A percentile compares a stretch with the other conserved stretches of the same genome.
These are phyloP conservation scores for Drosophila longiperda DNA, from an alignment of 2,888 invertebrate species.

Conservation along the genomic window DNA sequence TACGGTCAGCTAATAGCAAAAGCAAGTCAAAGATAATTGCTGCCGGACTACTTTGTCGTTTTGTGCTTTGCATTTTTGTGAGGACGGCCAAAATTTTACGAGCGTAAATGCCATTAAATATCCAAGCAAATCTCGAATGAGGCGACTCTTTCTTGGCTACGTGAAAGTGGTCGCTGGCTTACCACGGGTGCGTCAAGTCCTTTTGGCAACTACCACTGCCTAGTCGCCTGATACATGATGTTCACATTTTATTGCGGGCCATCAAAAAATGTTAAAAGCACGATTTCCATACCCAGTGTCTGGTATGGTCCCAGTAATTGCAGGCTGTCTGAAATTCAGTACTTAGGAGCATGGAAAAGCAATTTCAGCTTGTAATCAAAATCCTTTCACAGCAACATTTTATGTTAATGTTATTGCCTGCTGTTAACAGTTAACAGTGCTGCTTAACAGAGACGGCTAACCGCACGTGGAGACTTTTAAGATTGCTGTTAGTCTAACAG, in stretches of 20 bases:
- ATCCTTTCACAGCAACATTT: constrained; percentile 10
- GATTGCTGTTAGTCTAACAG: constrained; percentile 14
- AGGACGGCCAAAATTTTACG: constrained; percentile 61
- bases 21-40: constrained; percentile 78
- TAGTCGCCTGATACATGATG: constrained; percentile 35
- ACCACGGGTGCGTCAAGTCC: constrained; percentile 25
- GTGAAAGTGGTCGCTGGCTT: constrained; percentile 49
- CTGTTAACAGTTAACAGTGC: constrained; percentile 8
- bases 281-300: constrained; percentile 59
- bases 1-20: constrained; percentile 74
- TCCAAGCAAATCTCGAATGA: constrained; percentile 67
- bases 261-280: constrained; percentile 68
- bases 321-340: constrained; percentile 33
- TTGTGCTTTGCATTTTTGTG: constrained; percentile 59
- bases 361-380: constrained; percentile 26
- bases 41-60: constrained; percentile 58
- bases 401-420: constrained; percentile 17
- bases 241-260: constrained; percentile 62
- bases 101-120: constrained; percentile 71
- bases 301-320: constrained; percentile 48
- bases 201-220: constrained; percentile 17
- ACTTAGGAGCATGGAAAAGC: constrained; percentile 13
- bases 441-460: neutral
- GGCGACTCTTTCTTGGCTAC: constrained; percentile 54
- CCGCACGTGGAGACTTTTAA: constrained; percentile 63